Base-by-base conservation (phyloP, 2,113 vertebrate genomes). In the Nothocercus nigrocapillus region DNA sequence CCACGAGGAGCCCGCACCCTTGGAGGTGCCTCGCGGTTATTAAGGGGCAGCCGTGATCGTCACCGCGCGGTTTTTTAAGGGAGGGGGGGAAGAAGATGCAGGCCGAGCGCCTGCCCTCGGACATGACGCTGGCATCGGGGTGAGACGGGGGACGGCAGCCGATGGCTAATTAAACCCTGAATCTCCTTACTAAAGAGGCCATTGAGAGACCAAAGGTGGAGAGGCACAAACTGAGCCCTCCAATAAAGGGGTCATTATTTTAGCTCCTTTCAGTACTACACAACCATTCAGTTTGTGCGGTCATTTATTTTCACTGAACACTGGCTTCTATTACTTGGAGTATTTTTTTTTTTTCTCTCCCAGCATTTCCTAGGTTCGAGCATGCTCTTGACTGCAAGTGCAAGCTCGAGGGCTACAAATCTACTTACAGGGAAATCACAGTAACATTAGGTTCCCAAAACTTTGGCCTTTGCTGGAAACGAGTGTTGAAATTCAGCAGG, bases 281-380 rank as follows among this genome's bases (percentile, higher is more conserved):
- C 2, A 3, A 11, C 11, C 9, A 11, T 21, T 45, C 10, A 1
- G 24, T 78, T 58, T 18, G n/a, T 25, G 15, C 2, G 0, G 5
- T 68, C 7, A 10, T 18, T 77, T 25, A 19, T 54, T 70, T 59
- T 42, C n/a, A 42, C 2, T 15, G 34, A 72, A 25, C 19, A 13
- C 0, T n/a, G 21, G 13, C 32, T 24, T 59, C 1, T 56, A 72
- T 59, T 34, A 24, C n/a, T 45, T 20, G 45, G 18, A 47, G 42
- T 14, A 17, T 45, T 14, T 18, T 45, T 49, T 20, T 47, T 21
- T 47, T 47, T 21, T 47, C 21, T 47, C 19, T 47, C 20, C 47
- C 47, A 49, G 9, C 47, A 32, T 32, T 56, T 56, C 54, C 54
- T 32, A 56, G 28, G 30, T 32, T 66, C n/a, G 49, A 62, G 14